These are phyloP conservation scores for Rapana venosa DNA, from an alignment of 2,888 invertebrate genomes.

Conservation along the genomic window DNA sequence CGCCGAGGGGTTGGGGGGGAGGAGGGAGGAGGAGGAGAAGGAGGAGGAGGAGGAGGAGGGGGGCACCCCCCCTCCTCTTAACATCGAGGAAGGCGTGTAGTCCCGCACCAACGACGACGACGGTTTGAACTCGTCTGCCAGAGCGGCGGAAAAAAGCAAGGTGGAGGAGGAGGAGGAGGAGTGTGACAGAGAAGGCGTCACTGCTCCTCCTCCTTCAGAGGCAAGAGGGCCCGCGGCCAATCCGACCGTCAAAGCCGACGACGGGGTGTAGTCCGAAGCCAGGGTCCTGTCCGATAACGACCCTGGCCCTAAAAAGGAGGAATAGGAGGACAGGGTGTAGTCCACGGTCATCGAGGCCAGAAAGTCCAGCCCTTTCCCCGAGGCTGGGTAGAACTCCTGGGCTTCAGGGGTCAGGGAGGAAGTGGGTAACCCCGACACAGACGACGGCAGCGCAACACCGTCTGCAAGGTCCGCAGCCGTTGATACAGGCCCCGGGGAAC, in stretches of 20 bases:
- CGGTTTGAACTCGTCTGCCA: not conserved
- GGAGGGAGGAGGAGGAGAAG: not conserved
- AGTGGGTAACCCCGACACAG: not conserved
- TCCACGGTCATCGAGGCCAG: too few species aligned
- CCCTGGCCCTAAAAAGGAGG: not conserved
- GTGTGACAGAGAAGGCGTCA: not conserved
- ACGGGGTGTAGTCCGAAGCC: not conserved
- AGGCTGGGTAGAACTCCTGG: too few species aligned
- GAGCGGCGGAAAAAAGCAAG: not conserved
- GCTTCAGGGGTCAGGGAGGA: not conserved
- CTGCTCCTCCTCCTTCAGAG: not conserved
- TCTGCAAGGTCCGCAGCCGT: not conserved
- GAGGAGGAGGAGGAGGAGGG: not conserved
- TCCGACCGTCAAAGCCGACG: not conserved
- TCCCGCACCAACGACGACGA: not conserved
- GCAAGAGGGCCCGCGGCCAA: not conserved
- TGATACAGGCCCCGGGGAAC: not conserved
- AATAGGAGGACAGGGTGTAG: not conserved
- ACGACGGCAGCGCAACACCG: not conserved
- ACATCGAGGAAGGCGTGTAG: not conserved
- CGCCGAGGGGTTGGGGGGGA: not conserved
- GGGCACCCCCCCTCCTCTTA: not conserved
- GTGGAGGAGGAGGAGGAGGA: not conserved
- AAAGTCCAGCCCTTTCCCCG: too few species aligned
- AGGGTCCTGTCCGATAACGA: not conserved